Base-by-base conservation (phyloP, 2,888 invertebrate species). In the Athalia cordata region DNA sequence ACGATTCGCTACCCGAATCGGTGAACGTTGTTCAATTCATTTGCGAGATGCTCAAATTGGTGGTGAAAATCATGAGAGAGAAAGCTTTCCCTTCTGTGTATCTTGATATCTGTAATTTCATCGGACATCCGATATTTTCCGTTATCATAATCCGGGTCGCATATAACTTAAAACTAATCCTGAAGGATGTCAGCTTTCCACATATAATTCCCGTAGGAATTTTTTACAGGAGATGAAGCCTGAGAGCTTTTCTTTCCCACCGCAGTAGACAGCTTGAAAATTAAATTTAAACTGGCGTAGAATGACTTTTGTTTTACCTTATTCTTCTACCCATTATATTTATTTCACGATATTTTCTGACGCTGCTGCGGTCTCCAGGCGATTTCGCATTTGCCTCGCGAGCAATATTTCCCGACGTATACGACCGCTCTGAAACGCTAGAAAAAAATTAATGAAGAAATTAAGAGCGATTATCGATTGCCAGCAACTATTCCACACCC, bases 221-320 rank as follows among this genome's bases (percentile, higher is more conserved):
- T 68, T 43, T 55, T 50, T 9, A 29, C 52, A 55, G 15, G 55
- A 50, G 68, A 68, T 43, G 68, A 15, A 67, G 49, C 15, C 29
- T 47, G 57, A 59, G 3, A 13, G 29, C 47, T 45, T 72, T 72
- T 59, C 47, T 59, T 59, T 72, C 47, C 29, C 29, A 29, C 29
- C 72, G n/a, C n/a, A 13, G 59, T 45, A 59, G 72, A 72, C 72
- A 72, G 57, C 7, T 72, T 45, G 57, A 59, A 59, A 72, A 72
- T 72, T 72, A 72, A 72, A 68, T 68, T 59, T 59, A 59, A 57
- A 72, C 43, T 59, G 45, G 59, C 47, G 57, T 15, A 59, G 47
- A 72, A 47, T 59, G 47, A 47, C 59, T 72, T 59, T 47, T 13
- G 45, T 57, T 55, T 29, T 70, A 13, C 52, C 45, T 45, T 52